These are phyloP conservation scores for Enteromius trimaculatus DNA, from an alignment of 2,797 vertebrate species.

Conservation along the genomic window DNA sequence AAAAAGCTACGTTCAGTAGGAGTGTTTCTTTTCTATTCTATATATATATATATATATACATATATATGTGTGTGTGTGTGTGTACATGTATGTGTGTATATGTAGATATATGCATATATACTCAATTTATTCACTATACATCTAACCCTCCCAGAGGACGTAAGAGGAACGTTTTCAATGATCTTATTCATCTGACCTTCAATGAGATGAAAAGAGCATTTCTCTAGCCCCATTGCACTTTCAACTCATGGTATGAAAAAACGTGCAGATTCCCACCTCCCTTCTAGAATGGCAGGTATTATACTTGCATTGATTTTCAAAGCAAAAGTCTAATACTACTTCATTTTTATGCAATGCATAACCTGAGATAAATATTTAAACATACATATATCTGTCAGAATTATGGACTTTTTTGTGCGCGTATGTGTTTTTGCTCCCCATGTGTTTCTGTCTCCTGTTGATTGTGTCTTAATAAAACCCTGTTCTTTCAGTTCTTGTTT, in stretches of 20 bases:
- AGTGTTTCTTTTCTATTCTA: neutral
- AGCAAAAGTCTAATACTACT: neutral
- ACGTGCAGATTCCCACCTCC: neutral
- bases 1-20: neutral
- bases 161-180: neutral
- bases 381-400: neutral
- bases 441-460: no score
- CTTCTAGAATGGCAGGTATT: neutral
- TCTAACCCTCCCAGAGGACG: neutral
- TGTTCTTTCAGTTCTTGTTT: no score
- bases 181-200: conserved; percentile 12
- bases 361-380: neutral
- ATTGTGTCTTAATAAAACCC: no score
- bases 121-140: neutral
- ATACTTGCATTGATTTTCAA: neutral
- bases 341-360: neutral
- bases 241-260: neutral
- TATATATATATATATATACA: no score
- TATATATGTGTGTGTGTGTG: no score
- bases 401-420: no score
- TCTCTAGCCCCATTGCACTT: neutral
- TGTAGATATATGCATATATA: no score
- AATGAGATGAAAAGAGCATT: neutral
- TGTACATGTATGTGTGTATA: no score
- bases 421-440: no score